A percentile compares a stretch with the other conserved stretches of the same genome.
These are phyloP conservation scores for Clusia tigrina DNA, from an alignment of 2,888 invertebrate genomes.

Conservation along the genomic window DNA sequence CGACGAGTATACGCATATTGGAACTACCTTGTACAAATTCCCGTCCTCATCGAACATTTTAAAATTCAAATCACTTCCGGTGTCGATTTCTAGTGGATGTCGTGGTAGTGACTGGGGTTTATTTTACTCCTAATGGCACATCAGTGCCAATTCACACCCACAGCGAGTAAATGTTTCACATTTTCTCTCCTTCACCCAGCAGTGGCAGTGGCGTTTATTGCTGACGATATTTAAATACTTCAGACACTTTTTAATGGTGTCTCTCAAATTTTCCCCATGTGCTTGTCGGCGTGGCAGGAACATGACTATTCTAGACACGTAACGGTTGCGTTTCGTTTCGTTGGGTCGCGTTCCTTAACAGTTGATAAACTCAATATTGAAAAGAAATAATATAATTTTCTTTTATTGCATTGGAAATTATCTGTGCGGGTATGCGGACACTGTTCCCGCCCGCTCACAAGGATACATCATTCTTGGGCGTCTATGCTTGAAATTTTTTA, in stretches of 20 bases:
- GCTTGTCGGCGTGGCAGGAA: conserved; percentile 22
- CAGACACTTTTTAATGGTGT: conserved; percentile 54
- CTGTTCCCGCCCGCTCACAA: neutral
- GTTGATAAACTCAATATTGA: conserved; percentile 61
- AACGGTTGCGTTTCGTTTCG: conserved; percentile 41
- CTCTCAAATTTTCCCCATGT: conserved; percentile 24
- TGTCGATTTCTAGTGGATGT: conserved; percentile 50
- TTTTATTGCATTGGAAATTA: conserved; percentile 23
- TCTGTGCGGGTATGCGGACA: conserved; percentile 27
- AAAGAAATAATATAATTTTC: conserved; percentile 60
- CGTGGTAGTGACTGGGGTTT: neutral
- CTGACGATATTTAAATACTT: too few relatives aligned
- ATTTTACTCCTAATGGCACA: conserved; percentile 14
- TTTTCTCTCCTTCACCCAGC: conserved; percentile 14
- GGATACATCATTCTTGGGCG: neutral
- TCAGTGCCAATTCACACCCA: neutral
- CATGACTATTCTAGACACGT: conserved; percentile 56
- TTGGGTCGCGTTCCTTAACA: conserved; percentile 22
- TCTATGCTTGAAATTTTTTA: neutral
- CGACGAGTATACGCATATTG: neutral
- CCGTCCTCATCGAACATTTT: conserved; percentile 39
- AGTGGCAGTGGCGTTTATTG: too few relatives aligned
- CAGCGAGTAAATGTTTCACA: conserved; percentile 47
- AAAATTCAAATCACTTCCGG: conserved; percentile 56
- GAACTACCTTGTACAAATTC: neutral